Base-by-base conservation (phyloP, 2,113 vertebrate genomes). In the Romanogobio albipinnatus region DNA sequence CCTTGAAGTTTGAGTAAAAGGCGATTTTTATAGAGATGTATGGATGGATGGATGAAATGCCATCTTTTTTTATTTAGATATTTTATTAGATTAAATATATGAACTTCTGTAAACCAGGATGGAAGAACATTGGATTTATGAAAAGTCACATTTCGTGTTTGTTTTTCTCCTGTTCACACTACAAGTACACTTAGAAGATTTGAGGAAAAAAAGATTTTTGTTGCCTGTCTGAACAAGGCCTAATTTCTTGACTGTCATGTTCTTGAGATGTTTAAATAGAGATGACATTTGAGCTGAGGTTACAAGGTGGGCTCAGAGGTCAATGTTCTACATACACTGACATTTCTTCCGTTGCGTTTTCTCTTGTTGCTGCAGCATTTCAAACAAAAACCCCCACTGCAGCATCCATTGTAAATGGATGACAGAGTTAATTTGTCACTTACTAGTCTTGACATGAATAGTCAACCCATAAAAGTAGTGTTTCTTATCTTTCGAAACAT, bases 251-350 rank as follows among this genome's bases (percentile, higher is more conserved):
- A 62, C 36, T 66, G 43, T 84, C 75, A n/a, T 80, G 75, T 74
- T 84, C 64, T 73, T 29, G 81, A 66, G 81, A 80, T 84, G 81
- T 86, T 84, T 53, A 71, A 79, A 29, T 3, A 84, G 81, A 51
- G 11, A 26, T 77, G 71, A 82, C 80, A 86, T 81, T 82, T 82
- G 80, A 82, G 82, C 85, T 53, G 26, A 47, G 49, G 73, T 77
- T 70, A 61, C 24, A 77, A 49, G 74, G 64, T 74, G 68, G 56
- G 70, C 51, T 29, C 17, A 13, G 17, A 85, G 66, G 85, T 78
- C 53, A 71, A 15, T 73, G 80, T 45, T 51, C 19, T 33, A 68
- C 59, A 70, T n/a, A 53, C 26, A 43, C 45, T 11, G 26, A 29
- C 10, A 15, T 33, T 58, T 43, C 51, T 49, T 68, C 4, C n/a